phyloP scores from a whole-genome alignment of 2,888 invertebrate genomes.

The Platycheirus albimanus region DNA sequence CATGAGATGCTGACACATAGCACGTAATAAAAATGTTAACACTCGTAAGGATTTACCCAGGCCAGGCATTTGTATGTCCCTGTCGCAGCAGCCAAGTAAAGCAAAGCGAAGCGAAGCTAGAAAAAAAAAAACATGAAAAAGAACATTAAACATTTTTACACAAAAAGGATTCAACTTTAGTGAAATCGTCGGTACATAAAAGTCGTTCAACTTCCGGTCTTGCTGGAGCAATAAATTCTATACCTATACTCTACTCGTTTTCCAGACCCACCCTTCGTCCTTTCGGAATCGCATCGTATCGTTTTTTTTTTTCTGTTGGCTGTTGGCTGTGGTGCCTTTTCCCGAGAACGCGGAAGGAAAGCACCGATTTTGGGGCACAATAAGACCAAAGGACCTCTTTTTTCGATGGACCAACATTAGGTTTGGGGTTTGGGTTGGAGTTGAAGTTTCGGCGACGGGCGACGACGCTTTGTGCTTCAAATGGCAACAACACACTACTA shows the following conservation, averaged over 20 bases:
- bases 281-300: no score
- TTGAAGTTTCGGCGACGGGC: background rate
- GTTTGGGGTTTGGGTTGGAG: slow-evolving; percentile 4
- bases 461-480: background rate
- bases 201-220: slow-evolving; percentile 68
- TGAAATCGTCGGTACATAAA: slow-evolving; percentile 72
- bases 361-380: slow-evolving; percentile 46
- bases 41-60: slow-evolving; percentile 38
- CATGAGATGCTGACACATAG: slow-evolving; percentile 49
- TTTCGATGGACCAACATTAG: slow-evolving; percentile 11
- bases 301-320: no score
- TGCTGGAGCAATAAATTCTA: slow-evolving; percentile 54
- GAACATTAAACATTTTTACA: slow-evolving; percentile 64
- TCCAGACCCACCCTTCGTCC: background rate
- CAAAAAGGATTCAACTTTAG: slow-evolving; percentile 71
- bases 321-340: background rate
- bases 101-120: slow-evolving; percentile 15
- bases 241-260: background rate
- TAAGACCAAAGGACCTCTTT: slow-evolving; percentile 24
- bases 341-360: slow-evolving; percentile 25
- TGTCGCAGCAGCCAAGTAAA: slow-evolving; percentile 17
- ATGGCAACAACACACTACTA: slow-evolving; percentile 5
- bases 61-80: slow-evolving; percentile 57
- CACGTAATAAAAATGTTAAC: slow-evolving; percentile 74
- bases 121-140: slow-evolving; percentile 34